Conservation (phyloP, 2,113 vertebrate species). For the Turdus rufiventris region DNA sequence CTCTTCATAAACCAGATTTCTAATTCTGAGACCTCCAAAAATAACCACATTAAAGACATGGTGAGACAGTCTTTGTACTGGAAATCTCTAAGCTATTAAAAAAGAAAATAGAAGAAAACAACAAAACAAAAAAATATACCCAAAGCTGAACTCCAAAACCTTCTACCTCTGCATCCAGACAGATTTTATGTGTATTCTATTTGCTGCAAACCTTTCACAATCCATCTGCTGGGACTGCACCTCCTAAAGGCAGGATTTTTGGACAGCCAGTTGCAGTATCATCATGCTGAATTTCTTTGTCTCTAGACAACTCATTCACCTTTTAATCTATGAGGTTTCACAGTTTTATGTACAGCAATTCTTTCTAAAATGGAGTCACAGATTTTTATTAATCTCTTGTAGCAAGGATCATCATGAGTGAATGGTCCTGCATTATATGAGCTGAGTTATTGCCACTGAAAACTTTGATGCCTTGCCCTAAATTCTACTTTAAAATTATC, state of each 20-base stretch:
- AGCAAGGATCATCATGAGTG: not conserved
- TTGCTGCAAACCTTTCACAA: not conserved
- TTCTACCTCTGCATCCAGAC: not conserved
- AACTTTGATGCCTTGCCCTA: not conserved
- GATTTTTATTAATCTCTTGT: not conserved
- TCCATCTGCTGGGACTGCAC: not conserved
- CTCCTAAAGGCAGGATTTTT: not conserved
- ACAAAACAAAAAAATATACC: not conserved
- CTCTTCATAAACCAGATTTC: not conserved
- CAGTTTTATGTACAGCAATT: not conserved
- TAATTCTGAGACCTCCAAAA: not conserved
- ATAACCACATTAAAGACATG: not conserved
- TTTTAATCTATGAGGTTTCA: not conserved
- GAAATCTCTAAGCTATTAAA: not conserved
- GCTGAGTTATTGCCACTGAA: not conserved
- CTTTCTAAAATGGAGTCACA: not conserved
- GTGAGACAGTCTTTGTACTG: not conserved
- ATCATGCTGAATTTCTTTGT: not conserved
- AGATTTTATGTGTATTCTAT: not conserved
- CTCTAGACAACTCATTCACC: not conserved
- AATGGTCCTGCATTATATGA: not conserved
- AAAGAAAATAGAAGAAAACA: not conserved
- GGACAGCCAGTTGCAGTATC: not conserved
- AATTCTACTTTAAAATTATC: not conserved
- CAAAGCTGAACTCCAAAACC: not conserved